Evolutionary conservation across 2,888 invertebrate species (phyloP).

Genomic region (Halictus ligatus): DNA sequence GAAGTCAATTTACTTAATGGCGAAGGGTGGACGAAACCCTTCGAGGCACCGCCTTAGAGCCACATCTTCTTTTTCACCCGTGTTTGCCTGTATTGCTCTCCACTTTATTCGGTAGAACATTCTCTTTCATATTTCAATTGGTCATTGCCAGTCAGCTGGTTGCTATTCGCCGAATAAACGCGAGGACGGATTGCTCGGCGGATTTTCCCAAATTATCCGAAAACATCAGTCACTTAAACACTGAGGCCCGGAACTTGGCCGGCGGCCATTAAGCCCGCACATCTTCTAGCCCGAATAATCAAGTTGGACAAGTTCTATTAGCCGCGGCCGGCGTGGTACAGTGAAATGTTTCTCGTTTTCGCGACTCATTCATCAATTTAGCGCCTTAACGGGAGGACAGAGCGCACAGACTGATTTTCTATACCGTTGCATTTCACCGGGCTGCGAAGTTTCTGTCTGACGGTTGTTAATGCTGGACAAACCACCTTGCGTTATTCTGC

Average conservation of each 20-base stretch:
- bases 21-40: constrained; percentile 72
- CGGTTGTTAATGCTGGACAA: background rate
- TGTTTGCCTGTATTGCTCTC: constrained; percentile 50
- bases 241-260: constrained; percentile 57
- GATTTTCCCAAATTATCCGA: constrained; percentile 52
- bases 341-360: constrained; percentile 75
- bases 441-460: background rate
- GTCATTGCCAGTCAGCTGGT: background rate
- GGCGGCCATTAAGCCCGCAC: constrained; percentile 73
- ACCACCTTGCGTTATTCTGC: background rate
- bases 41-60: constrained; percentile 75
- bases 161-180: background rate
- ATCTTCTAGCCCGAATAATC: constrained; percentile 76
- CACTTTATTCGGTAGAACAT: background rate
- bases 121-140: background rate
- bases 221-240: constrained; percentile 70
- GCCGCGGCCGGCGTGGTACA: constrained; percentile 70
- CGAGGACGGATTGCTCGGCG: background rate
- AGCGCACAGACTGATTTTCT: constrained; percentile 60
- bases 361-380: constrained; percentile 82
- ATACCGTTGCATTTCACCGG: constrained; percentile 26
- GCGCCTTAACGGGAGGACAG: constrained; percentile 70
- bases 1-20: constrained; percentile 79
- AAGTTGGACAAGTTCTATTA: constrained; percentile 83
- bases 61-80: constrained; percentile 65